Evolutionary conservation across 2,113 vertebrate species (phyloP).

Genomic region (Gallinago paraguaiae): DNA sequence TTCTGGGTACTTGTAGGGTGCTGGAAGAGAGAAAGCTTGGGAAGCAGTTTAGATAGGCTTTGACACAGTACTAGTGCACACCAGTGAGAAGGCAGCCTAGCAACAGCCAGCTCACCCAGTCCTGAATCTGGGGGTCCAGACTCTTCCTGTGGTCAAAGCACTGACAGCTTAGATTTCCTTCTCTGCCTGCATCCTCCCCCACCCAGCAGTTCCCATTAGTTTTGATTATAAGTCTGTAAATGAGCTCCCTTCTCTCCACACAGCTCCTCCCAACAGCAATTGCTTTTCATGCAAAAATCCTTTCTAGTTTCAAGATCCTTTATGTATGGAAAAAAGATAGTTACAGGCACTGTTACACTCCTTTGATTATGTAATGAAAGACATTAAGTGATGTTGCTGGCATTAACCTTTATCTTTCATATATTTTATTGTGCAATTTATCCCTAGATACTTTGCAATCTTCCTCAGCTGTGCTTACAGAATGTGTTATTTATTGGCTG

Average conservation of each 20-base stretch:
- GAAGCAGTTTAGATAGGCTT: background rate
- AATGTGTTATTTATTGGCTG: conserved; percentile 31
- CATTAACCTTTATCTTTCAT: conserved; percentile 58
- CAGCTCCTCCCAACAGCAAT: conserved; percentile 29
- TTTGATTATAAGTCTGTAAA: background rate
- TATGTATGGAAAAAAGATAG: background rate
- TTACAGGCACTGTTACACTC: conserved; percentile 9
- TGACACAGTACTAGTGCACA: background rate
- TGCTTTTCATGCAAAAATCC: conserved; percentile 10
- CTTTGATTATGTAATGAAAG: conserved; percentile 56
- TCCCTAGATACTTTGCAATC: conserved; percentile 38
- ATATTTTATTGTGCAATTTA: conserved; percentile 42
- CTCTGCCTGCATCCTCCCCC: background rate
- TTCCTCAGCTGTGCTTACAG: conserved; percentile 30
- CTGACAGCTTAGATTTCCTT: background rate
- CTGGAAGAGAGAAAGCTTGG: background rate
- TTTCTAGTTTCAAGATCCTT: conserved; percentile 17
- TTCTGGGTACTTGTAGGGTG: background rate
- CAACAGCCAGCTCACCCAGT: background rate
- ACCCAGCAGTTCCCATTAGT: background rate
- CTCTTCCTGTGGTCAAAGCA: background rate
- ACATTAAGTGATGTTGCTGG: conserved; percentile 26
- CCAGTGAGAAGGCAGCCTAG: background rate
- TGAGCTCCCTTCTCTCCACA: background rate
- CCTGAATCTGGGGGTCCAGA: background rate